A percentile compares a stretch with the other conserved stretches of the same genome.
Evolutionary conservation across 2,113 vertebrate species (phyloP).

Genomic region (Hoplias malabaricus): DNA sequence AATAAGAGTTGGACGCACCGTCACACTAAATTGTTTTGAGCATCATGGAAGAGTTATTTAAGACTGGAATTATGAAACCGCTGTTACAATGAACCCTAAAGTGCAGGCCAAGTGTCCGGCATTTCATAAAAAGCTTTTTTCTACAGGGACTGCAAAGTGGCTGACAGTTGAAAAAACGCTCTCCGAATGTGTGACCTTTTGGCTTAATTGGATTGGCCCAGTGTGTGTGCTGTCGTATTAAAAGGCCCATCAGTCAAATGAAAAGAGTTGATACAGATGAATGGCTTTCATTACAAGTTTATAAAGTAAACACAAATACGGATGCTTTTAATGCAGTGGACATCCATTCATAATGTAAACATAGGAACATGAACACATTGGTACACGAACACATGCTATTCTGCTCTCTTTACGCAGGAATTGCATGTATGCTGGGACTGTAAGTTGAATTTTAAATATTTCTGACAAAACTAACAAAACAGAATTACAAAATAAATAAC

Average conservation of each 20-base stretch:
- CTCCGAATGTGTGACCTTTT: constrained; percentile 1
- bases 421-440: too few relatives aligned
- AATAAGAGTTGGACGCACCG: neutral
- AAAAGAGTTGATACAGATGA: neutral
- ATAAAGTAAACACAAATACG: neutral
- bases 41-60: neutral
- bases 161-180: neutral
- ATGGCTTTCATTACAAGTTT: neutral
- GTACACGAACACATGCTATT: neutral
- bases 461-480: too few relatives aligned
- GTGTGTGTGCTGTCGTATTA: neutral
- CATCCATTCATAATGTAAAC: neutral
- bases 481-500: too few relatives aligned
- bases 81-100: neutral
- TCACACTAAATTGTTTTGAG: neutral
- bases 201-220: constrained; percentile 1
- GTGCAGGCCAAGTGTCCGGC: neutral
- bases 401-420: neutral
- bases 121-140: neutral
- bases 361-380: neutral
- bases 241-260: neutral
- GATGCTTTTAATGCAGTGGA: neutral
- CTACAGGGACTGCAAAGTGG: neutral
- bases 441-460: too few relatives aligned
- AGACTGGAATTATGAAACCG: neutral